Evolutionary conservation across 2,888 invertebrate genomes (phyloP).

Genomic region (Caenorhabditis plicata): DNA sequence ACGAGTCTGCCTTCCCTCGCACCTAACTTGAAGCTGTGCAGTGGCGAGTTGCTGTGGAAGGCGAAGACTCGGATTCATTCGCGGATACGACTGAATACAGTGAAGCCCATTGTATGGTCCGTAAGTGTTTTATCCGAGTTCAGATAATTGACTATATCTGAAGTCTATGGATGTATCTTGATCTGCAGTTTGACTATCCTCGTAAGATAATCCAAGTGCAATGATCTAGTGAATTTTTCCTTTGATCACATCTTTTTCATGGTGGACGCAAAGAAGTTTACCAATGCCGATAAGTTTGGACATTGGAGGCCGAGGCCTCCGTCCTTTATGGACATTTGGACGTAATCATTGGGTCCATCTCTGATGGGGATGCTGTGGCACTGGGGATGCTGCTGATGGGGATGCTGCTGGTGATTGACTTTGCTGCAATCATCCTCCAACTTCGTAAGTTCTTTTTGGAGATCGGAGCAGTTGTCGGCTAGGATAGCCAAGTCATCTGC

Average conservation of each 20-base stretch:
- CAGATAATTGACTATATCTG: slow-evolving; percentile 1
- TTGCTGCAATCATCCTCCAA: slow-evolving; percentile 5
- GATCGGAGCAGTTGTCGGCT: not conserved
- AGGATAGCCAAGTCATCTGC: slow-evolving; percentile 28
- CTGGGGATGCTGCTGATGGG: not conserved
- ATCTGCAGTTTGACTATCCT: slow-evolving; percentile 1
- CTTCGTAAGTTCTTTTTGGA: slow-evolving; percentile 1
- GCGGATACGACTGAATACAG: slow-evolving; percentile 2
- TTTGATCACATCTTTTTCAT: slow-evolving; percentile 10
- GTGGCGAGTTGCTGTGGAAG: not conserved
- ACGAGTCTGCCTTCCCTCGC: not conserved
- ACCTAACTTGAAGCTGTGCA: not conserved
- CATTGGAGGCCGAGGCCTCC: slow-evolving; percentile 8
- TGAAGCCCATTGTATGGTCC: slow-evolving; percentile 1
- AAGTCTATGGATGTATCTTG: not conserved
- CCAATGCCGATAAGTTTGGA: not conserved
- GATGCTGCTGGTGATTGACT: slow-evolving; percentile 22
- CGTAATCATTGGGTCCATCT: slow-evolving; percentile 3
- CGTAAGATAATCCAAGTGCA: slow-evolving; percentile 1
- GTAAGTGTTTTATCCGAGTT: not conserved
- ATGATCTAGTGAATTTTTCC: slow-evolving; percentile 2
- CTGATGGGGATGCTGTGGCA: slow-evolving; percentile 1
- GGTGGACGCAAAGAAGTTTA: slow-evolving; percentile 2
- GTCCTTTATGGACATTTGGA: slow-evolving; percentile 4
- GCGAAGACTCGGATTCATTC: not conserved